Evolutionary conservation across 2,113 vertebrate species (phyloP).

Genomic region (Sigmodon hispidus): DNA sequence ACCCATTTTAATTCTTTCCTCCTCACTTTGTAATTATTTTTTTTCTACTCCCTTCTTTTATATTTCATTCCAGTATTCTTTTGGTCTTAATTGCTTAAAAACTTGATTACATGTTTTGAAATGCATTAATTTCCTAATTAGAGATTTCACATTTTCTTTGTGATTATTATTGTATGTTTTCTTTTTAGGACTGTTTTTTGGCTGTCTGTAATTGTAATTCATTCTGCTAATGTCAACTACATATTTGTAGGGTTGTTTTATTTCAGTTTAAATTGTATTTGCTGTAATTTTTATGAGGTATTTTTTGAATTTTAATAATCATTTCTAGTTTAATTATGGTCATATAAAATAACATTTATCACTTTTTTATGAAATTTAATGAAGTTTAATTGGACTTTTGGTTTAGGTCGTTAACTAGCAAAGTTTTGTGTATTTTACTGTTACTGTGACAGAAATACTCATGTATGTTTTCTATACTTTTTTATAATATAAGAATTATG

Average conservation of each 20-base stretch:
- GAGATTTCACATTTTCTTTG: not conserved
- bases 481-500: not conserved
- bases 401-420: not conserved
- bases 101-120: not conserved
- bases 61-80: not conserved
- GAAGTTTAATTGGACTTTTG: constrained; percentile 42
- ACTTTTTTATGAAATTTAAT: constrained; percentile 32
- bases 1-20: not conserved
- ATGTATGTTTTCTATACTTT: not conserved
- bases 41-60: not conserved
- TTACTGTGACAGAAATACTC: not conserved
- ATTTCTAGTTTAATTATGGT: constrained; percentile 28
- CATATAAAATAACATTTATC: not conserved
- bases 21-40: not conserved
- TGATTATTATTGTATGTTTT: constrained; percentile 42
- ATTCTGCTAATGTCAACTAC: not conserved
- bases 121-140: constrained; percentile 36
- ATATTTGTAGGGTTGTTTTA: constrained; percentile 41
- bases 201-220: constrained; percentile 25
- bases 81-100: constrained; percentile 34
- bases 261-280: constrained; percentile 47
- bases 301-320: constrained; percentile 21
- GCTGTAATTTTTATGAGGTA: not conserved
- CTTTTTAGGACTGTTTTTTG: not conserved
- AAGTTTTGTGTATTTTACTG: not conserved